Base-by-base conservation (phyloP, 2,888 invertebrate species). In the Caenorhabditis plicata region DNA sequence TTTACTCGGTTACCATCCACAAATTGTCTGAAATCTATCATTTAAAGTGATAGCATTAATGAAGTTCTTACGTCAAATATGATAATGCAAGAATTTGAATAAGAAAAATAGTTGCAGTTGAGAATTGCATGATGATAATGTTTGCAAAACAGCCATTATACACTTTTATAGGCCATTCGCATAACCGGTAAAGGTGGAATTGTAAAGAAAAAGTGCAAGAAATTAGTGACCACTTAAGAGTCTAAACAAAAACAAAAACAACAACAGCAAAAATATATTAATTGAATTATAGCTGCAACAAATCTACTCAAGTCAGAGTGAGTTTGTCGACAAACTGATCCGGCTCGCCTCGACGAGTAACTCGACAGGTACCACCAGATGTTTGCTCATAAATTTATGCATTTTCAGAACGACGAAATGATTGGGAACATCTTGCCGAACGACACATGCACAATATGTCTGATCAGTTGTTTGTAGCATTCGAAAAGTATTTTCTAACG, bases 391-490 rank as follows among this genome's bases (percentile, higher is more conserved):
- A 36, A 5, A 26, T 39, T 13, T 23, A 22, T 25, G n/a, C 4
- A 20, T 17, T 45, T 60, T 22, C 43, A 64, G 64, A 38, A 17
- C 60, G 64, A n/a, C n/a, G n/a, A 29, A 26, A 31, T 35, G 63
- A 68, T 29, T 74, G 68, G 70, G 62, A 67, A 38, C 31, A 44
- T 25, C 50, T 60, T 19, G 72, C 68, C n/a, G 56, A 58, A 33
- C 45, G 54, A 11, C 77, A 75, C 41, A 67, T 80, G 68, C 71
- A 75, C 65, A 74, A 78, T 54, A 73, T 81, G 68, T 74, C 77
- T 29, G 80, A 81, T 56, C 72, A 75, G 29, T 64, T 81, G 13
- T 81, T 81, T 55, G 54, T 75, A 27, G 78, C 81, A 3, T 81
- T 78, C 50, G 79, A 81, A 49, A 81, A 80, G 50, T 69, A 69